Evolutionary conservation across 2,888 invertebrate genomes (phyloP).

Genomic region (Disparrhopalites patrizii): DNA sequence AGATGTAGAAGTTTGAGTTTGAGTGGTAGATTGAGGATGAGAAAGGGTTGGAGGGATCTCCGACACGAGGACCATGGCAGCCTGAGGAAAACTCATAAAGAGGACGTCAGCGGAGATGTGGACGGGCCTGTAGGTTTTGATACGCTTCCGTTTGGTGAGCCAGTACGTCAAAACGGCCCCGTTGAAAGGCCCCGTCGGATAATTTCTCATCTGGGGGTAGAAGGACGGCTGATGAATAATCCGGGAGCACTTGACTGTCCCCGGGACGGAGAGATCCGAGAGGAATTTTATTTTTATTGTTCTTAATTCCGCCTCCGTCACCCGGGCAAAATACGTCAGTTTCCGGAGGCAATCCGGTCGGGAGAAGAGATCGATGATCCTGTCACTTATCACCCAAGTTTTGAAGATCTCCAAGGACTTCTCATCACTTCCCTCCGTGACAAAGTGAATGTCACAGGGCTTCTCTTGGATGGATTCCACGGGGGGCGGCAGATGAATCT

Average conservation of each 20-base stretch:
- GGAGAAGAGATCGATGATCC: slow-evolving; percentile 11
- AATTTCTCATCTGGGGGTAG: slow-evolving; percentile 19
- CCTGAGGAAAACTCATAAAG: slow-evolving; percentile 13
- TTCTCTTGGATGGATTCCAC: not conserved
- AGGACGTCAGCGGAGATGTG: not conserved
- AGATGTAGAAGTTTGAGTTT: no score
- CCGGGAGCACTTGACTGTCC: not conserved
- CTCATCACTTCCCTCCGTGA: not conserved
- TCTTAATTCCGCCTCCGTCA: slow-evolving; percentile 2
- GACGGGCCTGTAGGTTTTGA: slow-evolving; percentile 14
- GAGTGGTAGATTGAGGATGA: not conserved
- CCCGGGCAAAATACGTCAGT: slow-evolving; percentile 20
- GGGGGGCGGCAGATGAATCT: slow-evolving; percentile 1
- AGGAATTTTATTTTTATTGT: slow-evolving; percentile 10
- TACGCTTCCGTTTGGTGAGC: not conserved
- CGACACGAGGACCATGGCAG: not conserved
- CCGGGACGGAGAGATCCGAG: not conserved
- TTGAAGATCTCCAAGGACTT: not conserved
- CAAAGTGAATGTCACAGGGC: slow-evolving; percentile 1
- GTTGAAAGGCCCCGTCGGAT: slow-evolving; percentile 20
- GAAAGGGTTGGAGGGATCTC: not conserved
- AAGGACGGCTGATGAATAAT: slow-evolving; percentile 12
- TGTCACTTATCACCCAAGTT: slow-evolving; percentile 17
- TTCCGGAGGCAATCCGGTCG: slow-evolving; percentile 23
- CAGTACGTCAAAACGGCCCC: slow-evolving; percentile 13